Evolutionary conservation across 2,797 vertebrate genomes (phyloP).

Genomic region (Acanthurus lineatus): DNA sequence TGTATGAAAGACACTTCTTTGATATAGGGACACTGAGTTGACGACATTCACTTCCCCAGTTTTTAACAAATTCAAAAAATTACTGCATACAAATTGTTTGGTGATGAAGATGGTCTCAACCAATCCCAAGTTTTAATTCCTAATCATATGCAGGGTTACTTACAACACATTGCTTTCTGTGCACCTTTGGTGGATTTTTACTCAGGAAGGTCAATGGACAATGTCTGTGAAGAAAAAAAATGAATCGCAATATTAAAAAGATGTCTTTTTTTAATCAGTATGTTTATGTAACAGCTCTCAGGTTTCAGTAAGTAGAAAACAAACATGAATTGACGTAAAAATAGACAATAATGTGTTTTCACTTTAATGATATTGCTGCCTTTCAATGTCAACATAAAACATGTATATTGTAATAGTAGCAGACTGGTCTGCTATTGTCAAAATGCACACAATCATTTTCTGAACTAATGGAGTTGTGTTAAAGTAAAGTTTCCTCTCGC

Average conservation of each 20-base stretch:
- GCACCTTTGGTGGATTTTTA: background rate
- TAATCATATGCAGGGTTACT: background rate
- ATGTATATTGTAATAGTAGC: slow-evolving; percentile 3
- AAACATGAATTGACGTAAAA: background rate
- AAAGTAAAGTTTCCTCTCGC: slow-evolving; percentile 87
- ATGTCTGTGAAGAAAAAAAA: background rate
- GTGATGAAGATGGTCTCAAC: background rate
- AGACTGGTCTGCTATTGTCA: slow-evolving; percentile 18
- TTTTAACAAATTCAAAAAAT: too few species aligned
- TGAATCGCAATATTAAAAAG: background rate
- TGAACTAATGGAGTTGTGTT: slow-evolving; percentile 58
- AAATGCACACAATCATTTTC: slow-evolving; percentile 28
- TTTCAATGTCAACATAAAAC: background rate
- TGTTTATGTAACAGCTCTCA: background rate
- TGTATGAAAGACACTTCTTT: too few species aligned
- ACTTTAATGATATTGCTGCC: background rate
- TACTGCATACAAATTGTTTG: too few species aligned
- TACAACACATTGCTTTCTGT: background rate
- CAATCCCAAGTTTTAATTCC: background rate
- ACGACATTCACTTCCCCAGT: too few species aligned
- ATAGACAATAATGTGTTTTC: slow-evolving; percentile 3
- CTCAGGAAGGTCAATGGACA: background rate
- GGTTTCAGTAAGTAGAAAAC: background rate
- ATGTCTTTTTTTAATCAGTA: background rate
- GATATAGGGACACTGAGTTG: too few species aligned